phyloP scores from a whole-genome alignment of 2,797 vertebrate genomes.

The Denticeps clupeoides region DNA sequence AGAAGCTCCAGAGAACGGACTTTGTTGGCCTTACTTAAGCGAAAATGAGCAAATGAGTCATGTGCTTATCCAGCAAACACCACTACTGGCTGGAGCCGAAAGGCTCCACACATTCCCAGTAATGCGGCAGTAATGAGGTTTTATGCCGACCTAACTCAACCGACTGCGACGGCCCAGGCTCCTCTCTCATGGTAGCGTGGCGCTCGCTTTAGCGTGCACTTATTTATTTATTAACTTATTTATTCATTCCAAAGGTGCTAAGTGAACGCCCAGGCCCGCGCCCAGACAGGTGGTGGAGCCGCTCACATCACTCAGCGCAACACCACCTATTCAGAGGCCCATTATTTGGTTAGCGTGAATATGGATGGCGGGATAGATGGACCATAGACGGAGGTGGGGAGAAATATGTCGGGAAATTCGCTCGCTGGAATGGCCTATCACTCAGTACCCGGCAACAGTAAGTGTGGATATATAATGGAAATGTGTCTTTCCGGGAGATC shows the following conservation, averaged over 20 bases:
- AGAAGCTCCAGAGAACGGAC: slow-evolving; percentile 32
- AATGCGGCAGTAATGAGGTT: slow-evolving; percentile 77
- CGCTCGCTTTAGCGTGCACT: slow-evolving; percentile 28
- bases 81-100: slow-evolving; percentile 78
- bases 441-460: slow-evolving; percentile 24
- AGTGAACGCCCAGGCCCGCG: too few species aligned
- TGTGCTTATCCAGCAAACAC: slow-evolving; percentile 76
- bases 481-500: slow-evolving; percentile 37
- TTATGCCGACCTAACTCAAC: slow-evolving; percentile 67
- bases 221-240: too few species aligned
- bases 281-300: slow-evolving; percentile 39
- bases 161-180: slow-evolving; percentile 42
- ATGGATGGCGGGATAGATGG: slow-evolving; percentile 19
- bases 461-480: slow-evolving; percentile 34
- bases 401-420: slow-evolving; percentile 26
- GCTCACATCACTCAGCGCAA: slow-evolving; percentile 41
- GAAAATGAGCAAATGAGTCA: slow-evolving; percentile 65
- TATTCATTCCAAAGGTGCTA: too few species aligned
- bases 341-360: slow-evolving; percentile 37
- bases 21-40: slow-evolving; percentile 49
- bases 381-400: slow-evolving; percentile 18
- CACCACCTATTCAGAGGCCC: slow-evolving; percentile 46
- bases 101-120: slow-evolving; percentile 78
- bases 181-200: too few species aligned
- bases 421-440: slow-evolving; percentile 18